Evolutionary conservation across 2,888 invertebrate species (phyloP).

Genomic region (Drosophila pseudotalamancana): DNA sequence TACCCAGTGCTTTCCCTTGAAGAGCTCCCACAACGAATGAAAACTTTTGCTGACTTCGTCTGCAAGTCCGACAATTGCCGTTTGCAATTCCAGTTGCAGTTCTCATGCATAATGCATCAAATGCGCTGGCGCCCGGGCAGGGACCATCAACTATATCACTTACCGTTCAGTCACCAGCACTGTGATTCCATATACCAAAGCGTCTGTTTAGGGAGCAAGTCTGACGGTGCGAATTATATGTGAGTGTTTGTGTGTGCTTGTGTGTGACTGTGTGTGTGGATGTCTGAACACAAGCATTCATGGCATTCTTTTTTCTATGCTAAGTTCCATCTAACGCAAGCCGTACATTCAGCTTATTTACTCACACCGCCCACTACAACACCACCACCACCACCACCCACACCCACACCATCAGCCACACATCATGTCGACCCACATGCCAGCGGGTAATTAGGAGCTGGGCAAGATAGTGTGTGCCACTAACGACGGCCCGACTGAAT

Average conservation of each 20-base stretch:
- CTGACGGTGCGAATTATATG: not conserved
- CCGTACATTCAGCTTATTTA: slow-evolving; percentile 35
- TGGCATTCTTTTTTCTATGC: slow-evolving; percentile 29
- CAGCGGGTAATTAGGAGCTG: slow-evolving; percentile 61
- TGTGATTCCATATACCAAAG: slow-evolving; percentile 32
- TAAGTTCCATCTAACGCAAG: slow-evolving; percentile 8
- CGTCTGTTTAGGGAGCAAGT: slow-evolving; percentile 2
- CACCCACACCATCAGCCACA: not conserved
- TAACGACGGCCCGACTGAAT: slow-evolving; percentile 62
- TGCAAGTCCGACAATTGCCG: slow-evolving; percentile 48
- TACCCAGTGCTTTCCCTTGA: not conserved
- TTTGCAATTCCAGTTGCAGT: slow-evolving; percentile 34
- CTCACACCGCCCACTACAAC: slow-evolving; percentile 13
- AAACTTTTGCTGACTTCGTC: slow-evolving; percentile 26
- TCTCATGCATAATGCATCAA: slow-evolving; percentile 70
- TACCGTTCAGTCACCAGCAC: slow-evolving; percentile 46
- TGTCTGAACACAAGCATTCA: slow-evolving; percentile 12
- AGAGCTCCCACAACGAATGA: not conserved
- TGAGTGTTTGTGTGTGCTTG: not conserved
- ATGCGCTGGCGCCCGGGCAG: slow-evolving; percentile 25
- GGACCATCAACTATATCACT: slow-evolving; percentile 59
- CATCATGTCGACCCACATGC: slow-evolving; percentile 16
- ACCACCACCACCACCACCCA: not conserved
- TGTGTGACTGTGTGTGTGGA: not conserved
- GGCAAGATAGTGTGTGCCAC: slow-evolving; percentile 46